These are phyloP conservation scores for Amphilophus citrinellus DNA, from an alignment of 2,113 vertebrate species.

Conservation along the genomic window DNA sequence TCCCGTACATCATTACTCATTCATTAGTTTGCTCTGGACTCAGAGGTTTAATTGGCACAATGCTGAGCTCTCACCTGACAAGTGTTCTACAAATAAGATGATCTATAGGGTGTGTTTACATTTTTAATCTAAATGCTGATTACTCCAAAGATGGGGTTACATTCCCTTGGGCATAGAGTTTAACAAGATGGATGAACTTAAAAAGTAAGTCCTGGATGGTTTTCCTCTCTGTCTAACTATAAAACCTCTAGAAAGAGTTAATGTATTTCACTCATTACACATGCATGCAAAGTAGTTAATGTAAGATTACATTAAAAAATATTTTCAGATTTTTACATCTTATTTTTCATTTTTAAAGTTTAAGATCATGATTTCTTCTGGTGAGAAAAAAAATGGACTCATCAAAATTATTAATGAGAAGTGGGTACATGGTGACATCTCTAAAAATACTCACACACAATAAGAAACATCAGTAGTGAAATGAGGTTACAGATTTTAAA, in stretches of 20 bases:
- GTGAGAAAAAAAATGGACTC: not conserved
- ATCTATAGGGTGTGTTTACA: constrained; percentile 64
- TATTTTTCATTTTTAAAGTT: not conserved
- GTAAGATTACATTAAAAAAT: not conserved
- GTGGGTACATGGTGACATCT: not conserved
- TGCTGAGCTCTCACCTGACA: constrained; percentile 56
- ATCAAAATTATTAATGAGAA: not conserved
- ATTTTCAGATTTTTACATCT: not conserved
- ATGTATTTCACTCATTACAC: no score
- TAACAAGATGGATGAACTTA: constrained; percentile 62
- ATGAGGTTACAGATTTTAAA: not conserved
- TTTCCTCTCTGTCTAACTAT: constrained; percentile 35
- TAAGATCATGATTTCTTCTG: not conserved
- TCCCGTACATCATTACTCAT: not conserved
- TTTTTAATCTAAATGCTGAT: constrained; percentile 76
- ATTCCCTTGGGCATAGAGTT: constrained; percentile 31
- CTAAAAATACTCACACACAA: not conserved
- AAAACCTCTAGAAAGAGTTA: constrained; percentile 5
- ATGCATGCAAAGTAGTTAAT: not conserved
- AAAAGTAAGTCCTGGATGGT: constrained; percentile 7
- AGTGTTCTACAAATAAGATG: constrained; percentile 52
- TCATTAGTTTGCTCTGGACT: constrained; percentile 24
- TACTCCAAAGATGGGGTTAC: constrained; percentile 24
- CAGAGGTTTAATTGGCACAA: constrained; percentile 37
- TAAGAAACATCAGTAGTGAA: not conserved